Evolutionary conservation across 2,113 vertebrate species (phyloP), one percentile per base, ranked within the genome.

Genomic region (Clinocottus analis): DNA sequence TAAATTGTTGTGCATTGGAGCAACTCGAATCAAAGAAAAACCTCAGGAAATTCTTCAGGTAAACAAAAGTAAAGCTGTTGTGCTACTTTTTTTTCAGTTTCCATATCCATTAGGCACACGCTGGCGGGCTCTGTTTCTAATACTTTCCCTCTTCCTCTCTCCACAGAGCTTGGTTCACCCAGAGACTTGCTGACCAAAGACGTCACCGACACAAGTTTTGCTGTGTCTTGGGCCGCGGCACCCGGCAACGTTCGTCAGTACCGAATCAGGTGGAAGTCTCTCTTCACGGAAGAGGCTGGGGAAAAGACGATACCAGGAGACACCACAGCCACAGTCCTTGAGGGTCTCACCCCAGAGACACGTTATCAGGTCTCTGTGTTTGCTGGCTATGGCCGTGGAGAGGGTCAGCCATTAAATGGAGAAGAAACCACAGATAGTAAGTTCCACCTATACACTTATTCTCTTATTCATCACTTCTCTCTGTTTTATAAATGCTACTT

Each of bases 401-500:
- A 97, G 83, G 98, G 98, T 73, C 94, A 96, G 41, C 96, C 98
- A 0, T 87, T 99, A 67, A 92, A 86, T 69, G 96, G 96, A 94
- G 96, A 98, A 77, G 98, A 97, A 92, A 98, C 95, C 81, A 99
- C 98, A 77, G 96, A 98, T 81, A 91, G 98, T 99, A 94, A 93
- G 89, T 91, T 84, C n/a, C 62, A 84, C n/a, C 17, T 12, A 43
- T 25, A 68, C 33, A 53, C 35, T 1, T 68, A 35, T 7, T 27
- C 12, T n/a, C 72, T 63, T 56, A 55, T 37, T 17, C 29, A 47
- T 62, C 3, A 27, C 41, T 23, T 25, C 6, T 29, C 21, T 47
- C 7, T 43, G 13, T 25, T 53, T 66, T 43, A 56, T 5, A 12
- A 17, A 60, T 49, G 16, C 25, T 43, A 12, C 21, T 1, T 33